Conservation (phyloP, 2,888 invertebrate genomes). For the Parnassius glacialis region DNA sequence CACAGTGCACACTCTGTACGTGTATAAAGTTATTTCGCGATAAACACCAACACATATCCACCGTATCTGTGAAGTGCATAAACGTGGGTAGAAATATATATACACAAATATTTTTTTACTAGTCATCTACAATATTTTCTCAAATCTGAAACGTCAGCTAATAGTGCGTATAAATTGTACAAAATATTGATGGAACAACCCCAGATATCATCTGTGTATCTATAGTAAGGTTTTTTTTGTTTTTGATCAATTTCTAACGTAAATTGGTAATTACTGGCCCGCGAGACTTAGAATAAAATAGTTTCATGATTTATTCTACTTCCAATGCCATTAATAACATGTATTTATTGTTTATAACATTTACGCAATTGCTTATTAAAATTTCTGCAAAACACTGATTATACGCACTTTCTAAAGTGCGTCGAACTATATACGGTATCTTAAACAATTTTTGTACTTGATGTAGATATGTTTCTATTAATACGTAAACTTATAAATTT, state of each 20-base stretch:
- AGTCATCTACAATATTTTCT: background rate
- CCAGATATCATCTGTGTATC: slow-evolving; percentile 1
- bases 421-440: no score
- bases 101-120: slow-evolving; percentile 3
- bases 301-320: no score
- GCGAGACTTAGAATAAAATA: no score
- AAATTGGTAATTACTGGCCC: no score
- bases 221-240: slow-evolving; percentile 7
- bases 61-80: slow-evolving; percentile 15
- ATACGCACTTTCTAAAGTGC: no score
- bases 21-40: slow-evolving; percentile 16
- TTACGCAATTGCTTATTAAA: no score
- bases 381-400: no score
- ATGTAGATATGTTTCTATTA: no score
- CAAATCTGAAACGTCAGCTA: background rate
- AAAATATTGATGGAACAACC: background rate
- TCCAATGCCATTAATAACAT: no score
- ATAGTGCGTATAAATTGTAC: slow-evolving; percentile 1
- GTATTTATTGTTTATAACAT: no score
- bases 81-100: background rate
- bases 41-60: slow-evolving; percentile 6
- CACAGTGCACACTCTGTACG: slow-evolving; percentile 38
- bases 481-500: no score
- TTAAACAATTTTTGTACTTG: no score
- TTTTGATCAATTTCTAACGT: slow-evolving; percentile 9